phyloP scores from a whole-genome alignment of 2,113 vertebrate species.

The Mystacornis crossleyi region DNA sequence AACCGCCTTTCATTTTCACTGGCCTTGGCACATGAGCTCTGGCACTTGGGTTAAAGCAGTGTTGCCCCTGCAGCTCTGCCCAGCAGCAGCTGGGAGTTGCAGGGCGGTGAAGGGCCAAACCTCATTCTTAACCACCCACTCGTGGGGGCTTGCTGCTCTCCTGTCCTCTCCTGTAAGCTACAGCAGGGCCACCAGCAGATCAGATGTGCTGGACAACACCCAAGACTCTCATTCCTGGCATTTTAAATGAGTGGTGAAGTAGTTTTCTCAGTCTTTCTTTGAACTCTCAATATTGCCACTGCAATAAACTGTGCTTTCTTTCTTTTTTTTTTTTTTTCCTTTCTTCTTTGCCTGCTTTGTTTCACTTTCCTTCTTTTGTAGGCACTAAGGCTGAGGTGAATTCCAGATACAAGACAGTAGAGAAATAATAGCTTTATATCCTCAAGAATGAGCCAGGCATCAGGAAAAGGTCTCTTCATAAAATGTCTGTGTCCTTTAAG shows the following conservation, averaged over 20 bases:
- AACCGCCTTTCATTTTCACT: not conserved
- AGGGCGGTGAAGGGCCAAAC: not conserved
- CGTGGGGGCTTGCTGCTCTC: rapidly evolving
- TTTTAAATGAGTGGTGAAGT: not conserved
- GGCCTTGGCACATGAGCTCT: not conserved
- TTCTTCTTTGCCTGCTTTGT: not conserved
- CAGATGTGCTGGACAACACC: not conserved
- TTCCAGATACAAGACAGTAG: slow-evolving; percentile 44
- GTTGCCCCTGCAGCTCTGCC: not conserved
- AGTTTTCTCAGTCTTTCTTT: not conserved
- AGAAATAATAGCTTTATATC: slow-evolving; percentile 35
- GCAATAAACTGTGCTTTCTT: not conserved
- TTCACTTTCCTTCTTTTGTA: slow-evolving; percentile 53
- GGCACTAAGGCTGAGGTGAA: slow-evolving; percentile 43
- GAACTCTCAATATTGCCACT: not conserved
- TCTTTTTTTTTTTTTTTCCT: not conserved
- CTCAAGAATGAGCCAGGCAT: slow-evolving; percentile 39
- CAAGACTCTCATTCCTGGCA: not conserved
- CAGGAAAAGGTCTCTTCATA: slow-evolving; percentile 37
- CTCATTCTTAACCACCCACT: rapidly evolving
- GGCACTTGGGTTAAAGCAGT: not conserved
- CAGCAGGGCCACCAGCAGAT: not conserved
- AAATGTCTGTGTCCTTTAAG: not conserved
- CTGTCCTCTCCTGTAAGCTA: not conserved
- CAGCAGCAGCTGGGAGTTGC: not conserved